Conservation (phyloP, 92 coral and sea anemone species). For the Zoanthus solanderi region DNA sequence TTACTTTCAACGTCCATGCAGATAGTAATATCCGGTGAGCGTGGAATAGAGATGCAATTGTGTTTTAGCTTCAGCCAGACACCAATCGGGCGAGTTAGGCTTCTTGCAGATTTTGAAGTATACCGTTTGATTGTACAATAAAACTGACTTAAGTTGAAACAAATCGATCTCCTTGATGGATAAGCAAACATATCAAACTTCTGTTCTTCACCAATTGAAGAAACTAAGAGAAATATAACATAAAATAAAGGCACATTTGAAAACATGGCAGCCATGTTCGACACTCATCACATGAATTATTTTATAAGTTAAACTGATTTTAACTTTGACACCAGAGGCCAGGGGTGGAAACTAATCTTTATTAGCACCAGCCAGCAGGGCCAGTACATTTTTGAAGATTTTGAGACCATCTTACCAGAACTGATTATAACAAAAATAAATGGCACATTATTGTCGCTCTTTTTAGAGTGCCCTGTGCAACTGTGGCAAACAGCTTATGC, state of each 20-base stretch:
- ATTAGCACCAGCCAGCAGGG: no score
- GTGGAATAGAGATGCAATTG: constrained; percentile 12
- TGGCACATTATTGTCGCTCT: no score
- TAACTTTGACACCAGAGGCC: no score
- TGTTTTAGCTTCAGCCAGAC: constrained; percentile 3
- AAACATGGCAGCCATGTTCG: not conserved
- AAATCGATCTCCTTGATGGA: not conserved
- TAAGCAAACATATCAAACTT: not conserved
- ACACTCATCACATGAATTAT: no score
- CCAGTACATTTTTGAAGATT: no score
- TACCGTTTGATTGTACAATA: not conserved
- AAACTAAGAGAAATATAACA: not conserved
- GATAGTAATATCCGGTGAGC: constrained; percentile 21
- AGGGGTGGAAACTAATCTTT: no score
- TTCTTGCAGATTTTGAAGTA: not conserved
- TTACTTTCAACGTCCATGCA: constrained; percentile 34
- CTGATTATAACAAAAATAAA: no score
- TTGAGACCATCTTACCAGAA: no score
- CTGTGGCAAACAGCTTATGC: no score
- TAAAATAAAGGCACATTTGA: not conserved
- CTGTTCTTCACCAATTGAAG: not conserved
- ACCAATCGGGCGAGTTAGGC: constrained; percentile 10
- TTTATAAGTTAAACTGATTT: no score
- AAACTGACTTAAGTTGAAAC: not conserved
- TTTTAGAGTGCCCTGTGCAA: no score